phyloP scores from a whole-genome alignment of 1,140 invertebrate genomes.

The Dreissena polymorpha region DNA sequence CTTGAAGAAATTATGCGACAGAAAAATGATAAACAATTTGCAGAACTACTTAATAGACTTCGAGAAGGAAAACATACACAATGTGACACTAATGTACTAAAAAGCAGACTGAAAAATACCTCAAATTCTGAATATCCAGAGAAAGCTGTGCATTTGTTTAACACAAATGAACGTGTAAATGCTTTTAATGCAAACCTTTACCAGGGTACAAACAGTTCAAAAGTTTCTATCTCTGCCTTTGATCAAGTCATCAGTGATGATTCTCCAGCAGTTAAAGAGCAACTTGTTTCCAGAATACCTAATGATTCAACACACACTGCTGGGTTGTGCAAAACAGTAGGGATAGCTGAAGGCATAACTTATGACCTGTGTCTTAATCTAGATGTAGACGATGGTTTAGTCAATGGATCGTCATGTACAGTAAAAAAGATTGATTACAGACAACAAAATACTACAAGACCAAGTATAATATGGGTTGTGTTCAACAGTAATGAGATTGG shows the following conservation, averaged over 20 bases:
- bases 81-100: constrained; percentile 32
- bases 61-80: constrained; percentile 35
- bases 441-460: constrained; percentile 5
- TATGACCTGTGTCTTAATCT: too few relatives aligned
- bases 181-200: neutral
- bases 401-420: constrained; percentile 27
- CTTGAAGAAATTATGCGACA: constrained; percentile 64
- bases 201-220: neutral
- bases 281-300: constrained; percentile 4
- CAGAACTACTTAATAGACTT: constrained; percentile 57
- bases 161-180: constrained; percentile 6
- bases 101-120: neutral
- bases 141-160: constrained; percentile 1
- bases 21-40: constrained; percentile 59
- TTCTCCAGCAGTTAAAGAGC: neutral
- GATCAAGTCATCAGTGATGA: constrained; percentile 4
- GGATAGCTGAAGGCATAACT: too few relatives aligned
- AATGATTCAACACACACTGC: constrained; percentile 3
- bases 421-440: constrained; percentile 21
- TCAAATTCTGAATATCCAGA: neutral
- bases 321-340: too few relatives aligned
- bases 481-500: constrained; percentile 13
- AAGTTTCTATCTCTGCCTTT: neutral
- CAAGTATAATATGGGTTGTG: constrained; percentile 27
- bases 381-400: constrained; percentile 23